A percentile compares a stretch with the other conserved stretches of the same genome.
Conservation (phyloP, 2,888 invertebrate genomes). For the Prosopocoilus inquinatus region DNA sequence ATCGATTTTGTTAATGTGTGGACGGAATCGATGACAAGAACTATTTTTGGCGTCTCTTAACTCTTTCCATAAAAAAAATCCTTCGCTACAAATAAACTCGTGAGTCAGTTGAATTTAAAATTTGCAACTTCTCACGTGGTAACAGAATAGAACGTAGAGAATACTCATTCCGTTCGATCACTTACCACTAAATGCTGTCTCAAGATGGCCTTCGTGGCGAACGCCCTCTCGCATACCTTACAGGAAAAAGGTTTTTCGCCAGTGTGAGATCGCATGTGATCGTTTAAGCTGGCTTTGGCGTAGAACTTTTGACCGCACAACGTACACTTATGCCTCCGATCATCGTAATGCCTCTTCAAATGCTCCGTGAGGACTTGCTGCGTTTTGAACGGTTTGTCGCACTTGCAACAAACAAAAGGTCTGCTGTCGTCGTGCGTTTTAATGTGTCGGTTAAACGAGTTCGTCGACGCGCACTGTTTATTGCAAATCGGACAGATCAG, state of each 20-base stretch:
- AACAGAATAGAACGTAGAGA: no score
- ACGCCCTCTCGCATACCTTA: conserved; percentile 28
- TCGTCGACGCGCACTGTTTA: conserved; percentile 28
- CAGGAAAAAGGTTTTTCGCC: conserved; percentile 58
- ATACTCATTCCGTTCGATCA: neutral
- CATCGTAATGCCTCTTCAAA: conserved; percentile 33
- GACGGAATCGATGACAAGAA: no score
- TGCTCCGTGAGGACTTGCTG: conserved; percentile 31
- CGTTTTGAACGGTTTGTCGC: conserved; percentile 33
- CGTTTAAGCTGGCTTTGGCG: conserved; percentile 30
- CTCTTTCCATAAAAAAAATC: no score
- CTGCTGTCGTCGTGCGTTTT: conserved; percentile 23
- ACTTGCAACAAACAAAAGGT: conserved; percentile 30
- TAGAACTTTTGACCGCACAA: conserved; percentile 33
- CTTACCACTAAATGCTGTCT: conserved; percentile 32
- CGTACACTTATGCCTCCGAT: conserved; percentile 30
- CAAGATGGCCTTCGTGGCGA: conserved; percentile 31
- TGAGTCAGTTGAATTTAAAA: no score
- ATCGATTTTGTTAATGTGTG: no score
- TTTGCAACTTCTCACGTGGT: no score
- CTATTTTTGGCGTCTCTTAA: no score
- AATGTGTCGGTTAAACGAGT: conserved; percentile 30
- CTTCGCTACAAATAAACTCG: no score
- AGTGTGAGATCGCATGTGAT: conserved; percentile 36
- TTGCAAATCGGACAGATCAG: conserved; percentile 25